These are phyloP conservation scores for Bettongia penicillata DNA, from an alignment of 2,113 vertebrate species.

Conservation along the genomic window DNA sequence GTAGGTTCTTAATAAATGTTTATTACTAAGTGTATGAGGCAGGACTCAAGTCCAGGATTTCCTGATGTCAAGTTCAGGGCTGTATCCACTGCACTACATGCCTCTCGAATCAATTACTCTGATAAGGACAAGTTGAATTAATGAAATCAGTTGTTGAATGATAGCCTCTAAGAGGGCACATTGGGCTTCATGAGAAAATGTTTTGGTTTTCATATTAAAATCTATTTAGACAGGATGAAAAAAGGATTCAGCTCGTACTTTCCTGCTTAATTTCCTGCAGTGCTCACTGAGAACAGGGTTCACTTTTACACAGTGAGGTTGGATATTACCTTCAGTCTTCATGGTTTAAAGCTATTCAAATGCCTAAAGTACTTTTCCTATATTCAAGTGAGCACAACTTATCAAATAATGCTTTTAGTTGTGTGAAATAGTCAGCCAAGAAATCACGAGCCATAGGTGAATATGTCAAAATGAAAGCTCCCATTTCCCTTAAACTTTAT, in stretches of 20 bases:
- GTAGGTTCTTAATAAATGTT: not conserved
- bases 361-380: not conserved
- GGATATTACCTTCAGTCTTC: not conserved
- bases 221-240: constrained; percentile 28
- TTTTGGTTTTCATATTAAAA: constrained; percentile 9
- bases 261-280: not conserved
- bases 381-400: constrained; percentile 13
- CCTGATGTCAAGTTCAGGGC: not conserved
- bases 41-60: not conserved
- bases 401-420: not conserved
- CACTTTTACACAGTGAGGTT: not conserved
- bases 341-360: not conserved
- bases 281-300: not conserved
- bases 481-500: not conserved
- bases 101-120: not conserved
- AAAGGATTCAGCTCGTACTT: not conserved
- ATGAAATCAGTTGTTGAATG: constrained; percentile 18
- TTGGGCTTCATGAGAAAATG: constrained; percentile 31
- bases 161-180: not conserved
- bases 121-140: constrained; percentile 20
- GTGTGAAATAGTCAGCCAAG: not conserved
- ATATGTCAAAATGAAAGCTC: not conserved
- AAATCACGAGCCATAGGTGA: not conserved
- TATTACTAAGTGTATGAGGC: not conserved
- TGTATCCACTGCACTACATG: not conserved